Conservation (phyloP, 2,797 vertebrate species). For the Potorous gilbertii region DNA sequence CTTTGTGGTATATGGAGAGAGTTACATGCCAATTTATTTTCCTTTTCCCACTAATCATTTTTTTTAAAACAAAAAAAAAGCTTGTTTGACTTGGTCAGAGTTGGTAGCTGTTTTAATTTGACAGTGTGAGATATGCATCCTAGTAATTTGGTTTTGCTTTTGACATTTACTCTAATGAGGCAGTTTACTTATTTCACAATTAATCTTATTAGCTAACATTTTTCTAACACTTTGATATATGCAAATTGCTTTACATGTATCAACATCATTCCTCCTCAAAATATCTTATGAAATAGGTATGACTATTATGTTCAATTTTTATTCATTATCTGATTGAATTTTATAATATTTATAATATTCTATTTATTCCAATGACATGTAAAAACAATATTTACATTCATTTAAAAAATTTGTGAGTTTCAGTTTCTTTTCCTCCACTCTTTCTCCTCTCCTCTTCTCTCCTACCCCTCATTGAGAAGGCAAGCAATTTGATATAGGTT, state of each 20-base stretch:
- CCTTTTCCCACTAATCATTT: not conserved
- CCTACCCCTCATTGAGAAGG: not conserved
- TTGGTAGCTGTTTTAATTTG: not conserved
- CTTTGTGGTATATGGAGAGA: not conserved
- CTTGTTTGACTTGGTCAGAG: not conserved
- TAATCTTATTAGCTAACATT: not conserved
- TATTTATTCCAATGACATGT: not conserved
- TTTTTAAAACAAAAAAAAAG: not conserved
- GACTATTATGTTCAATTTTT: not conserved
- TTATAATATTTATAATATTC: not conserved
- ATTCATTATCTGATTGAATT: not conserved
- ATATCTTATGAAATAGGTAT: not conserved
- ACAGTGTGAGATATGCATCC: not conserved
- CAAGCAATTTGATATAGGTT: not conserved
- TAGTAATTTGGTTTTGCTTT: not conserved
- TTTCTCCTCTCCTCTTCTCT: too few species aligned
- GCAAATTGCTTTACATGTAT: too few species aligned
- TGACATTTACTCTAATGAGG: not conserved
- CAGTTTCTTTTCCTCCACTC: too few species aligned
- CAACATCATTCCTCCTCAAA: too few species aligned
- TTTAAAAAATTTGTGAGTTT: too few species aligned
- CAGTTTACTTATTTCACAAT: not conserved
- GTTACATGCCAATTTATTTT: not conserved
- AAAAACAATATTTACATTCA: too few species aligned
- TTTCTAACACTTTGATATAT: too few species aligned